Evolutionary conservation across 2,113 vertebrate species (phyloP).

Genomic region (Anguilla japonica): DNA sequence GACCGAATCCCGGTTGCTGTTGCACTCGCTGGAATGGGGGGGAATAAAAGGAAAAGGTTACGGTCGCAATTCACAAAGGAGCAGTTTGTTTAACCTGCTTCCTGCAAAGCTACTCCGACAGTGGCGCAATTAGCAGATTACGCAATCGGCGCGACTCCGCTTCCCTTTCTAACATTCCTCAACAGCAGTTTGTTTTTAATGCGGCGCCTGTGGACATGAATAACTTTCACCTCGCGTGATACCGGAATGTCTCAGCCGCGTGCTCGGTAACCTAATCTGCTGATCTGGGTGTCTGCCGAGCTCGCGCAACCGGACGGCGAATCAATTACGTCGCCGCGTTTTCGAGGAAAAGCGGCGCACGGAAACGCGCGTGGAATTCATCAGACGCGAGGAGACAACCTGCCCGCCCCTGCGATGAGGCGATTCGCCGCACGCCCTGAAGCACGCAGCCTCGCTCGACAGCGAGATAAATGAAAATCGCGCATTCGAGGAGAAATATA

Average conservation of each 20-base stretch:
- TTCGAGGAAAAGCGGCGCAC: neutral
- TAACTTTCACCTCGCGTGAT: neutral
- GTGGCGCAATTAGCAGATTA: neutral
- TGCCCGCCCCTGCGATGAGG: neutral
- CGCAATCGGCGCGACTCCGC: neutral
- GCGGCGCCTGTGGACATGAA: neutral
- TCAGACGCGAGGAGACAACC: neutral
- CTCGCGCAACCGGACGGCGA: neutral
- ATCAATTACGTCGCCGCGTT: neutral
- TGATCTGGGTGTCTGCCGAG: neutral
- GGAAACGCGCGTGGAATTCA: neutral
- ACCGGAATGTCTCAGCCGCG: neutral
- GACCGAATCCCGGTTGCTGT: conserved; percentile 96
- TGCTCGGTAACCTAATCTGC: neutral
- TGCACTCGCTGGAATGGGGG: conserved; percentile 82
- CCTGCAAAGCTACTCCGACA: no score
- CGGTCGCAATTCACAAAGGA: neutral
- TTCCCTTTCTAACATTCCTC: neutral
- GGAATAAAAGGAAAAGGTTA: conserved; percentile 11
- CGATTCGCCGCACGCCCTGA: neutral
- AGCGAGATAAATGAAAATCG: neutral
- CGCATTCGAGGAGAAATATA: neutral
- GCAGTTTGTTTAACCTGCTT: neutral
- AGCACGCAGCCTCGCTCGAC: neutral
- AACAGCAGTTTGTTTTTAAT: neutral